These are phyloP conservation scores for Hesperia comma DNA, from an alignment of 2,888 invertebrate species.

Conservation along the genomic window DNA sequence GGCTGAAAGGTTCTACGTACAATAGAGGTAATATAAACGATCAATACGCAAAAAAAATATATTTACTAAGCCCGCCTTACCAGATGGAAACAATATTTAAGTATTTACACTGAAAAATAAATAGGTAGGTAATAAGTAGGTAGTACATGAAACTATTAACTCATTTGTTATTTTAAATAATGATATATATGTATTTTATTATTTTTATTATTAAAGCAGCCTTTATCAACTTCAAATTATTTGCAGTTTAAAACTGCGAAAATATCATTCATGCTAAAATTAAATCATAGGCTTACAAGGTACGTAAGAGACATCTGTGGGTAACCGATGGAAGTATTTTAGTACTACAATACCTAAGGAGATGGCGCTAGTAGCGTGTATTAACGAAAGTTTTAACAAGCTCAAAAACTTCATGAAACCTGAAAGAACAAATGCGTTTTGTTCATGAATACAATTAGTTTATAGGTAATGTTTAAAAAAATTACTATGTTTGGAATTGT, in stretches of 20 bases:
- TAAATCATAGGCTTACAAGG: background rate
- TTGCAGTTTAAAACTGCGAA: background rate
- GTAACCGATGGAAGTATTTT: background rate
- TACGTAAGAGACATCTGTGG: conserved; percentile 1
- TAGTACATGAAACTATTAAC: too few species aligned
- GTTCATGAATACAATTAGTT: background rate
- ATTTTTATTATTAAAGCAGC: too few species aligned
- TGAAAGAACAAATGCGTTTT: background rate
- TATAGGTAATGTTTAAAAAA: background rate
- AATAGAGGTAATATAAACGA: too few species aligned
- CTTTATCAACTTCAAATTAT: background rate
- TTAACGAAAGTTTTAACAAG: background rate
- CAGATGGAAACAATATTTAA: too few species aligned
- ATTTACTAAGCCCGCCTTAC: too few species aligned
- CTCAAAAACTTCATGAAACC: background rate
- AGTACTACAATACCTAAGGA: background rate
- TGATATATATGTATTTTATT: too few species aligned
- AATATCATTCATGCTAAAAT: background rate
- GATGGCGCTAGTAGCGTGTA: background rate
- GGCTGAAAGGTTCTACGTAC: too few species aligned
- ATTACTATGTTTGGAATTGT: background rate
- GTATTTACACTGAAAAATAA: too few species aligned
- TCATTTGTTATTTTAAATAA: too few species aligned
- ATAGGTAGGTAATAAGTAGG: too few species aligned
- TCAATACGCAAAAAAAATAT: too few species aligned